Percentiles rank a stretch among this genome's conserved stretches.
These are phyloP conservation scores for Drosophila testacea DNA, from an alignment of 2,888 invertebrate species.

Conservation along the genomic window DNA sequence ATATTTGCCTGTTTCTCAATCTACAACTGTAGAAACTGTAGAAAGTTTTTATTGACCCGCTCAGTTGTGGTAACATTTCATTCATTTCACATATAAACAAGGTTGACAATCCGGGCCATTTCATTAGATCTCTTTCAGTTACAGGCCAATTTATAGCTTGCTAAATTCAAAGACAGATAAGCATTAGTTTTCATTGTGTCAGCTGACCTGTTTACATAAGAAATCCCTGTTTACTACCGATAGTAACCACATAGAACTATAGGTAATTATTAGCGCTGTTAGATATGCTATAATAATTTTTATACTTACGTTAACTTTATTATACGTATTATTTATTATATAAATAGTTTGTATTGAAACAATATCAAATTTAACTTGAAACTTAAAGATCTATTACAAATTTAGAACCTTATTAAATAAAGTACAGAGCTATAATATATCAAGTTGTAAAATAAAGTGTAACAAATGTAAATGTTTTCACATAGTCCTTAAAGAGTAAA, in stretches of 20 bases:
- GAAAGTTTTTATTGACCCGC: constrained; percentile 38
- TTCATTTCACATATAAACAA: constrained; percentile 14
- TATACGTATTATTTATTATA: too few relatives aligned
- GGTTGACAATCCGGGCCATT: constrained; percentile 6
- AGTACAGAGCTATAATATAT: neutral
- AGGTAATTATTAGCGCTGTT: too few relatives aligned
- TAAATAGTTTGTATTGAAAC: neutral
- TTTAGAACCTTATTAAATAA: neutral
- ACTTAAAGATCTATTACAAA: too few relatives aligned
- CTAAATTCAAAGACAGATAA: neutral
- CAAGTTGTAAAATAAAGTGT: neutral
- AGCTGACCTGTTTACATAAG: too few relatives aligned
- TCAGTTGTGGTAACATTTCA: constrained; percentile 20
- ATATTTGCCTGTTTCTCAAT: constrained; percentile 42
- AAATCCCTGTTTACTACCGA: too few relatives aligned
- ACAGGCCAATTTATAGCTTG: neutral
- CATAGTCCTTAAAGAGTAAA: constrained; percentile 1
- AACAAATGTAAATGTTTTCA: neutral
- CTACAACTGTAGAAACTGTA: too few relatives aligned
- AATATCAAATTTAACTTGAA: neutral
- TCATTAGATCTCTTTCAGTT: neutral
- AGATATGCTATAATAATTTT: too few relatives aligned
- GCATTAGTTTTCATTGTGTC: too few relatives aligned
- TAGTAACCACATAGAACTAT: too few relatives aligned
- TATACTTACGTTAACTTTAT: too few relatives aligned